Percentiles rank a stretch among this genome's conserved stretches.
phyloP scores from a whole-genome alignment of 2,888 invertebrate genomes.

The Fabriciana adippe region DNA sequence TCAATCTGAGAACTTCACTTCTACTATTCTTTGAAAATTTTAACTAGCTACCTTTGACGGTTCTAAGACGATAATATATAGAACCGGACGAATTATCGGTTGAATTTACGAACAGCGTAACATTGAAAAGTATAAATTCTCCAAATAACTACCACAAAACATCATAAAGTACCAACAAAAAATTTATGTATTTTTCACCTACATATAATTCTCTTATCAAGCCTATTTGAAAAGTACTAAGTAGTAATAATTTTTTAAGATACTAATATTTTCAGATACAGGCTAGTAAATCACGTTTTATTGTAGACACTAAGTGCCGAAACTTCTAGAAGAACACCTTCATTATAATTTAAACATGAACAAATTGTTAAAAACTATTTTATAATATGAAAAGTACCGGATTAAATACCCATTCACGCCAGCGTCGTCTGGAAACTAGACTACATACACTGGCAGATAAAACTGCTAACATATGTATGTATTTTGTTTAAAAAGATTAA shows the following conservation, averaged over 20 bases:
- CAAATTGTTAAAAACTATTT: constrained; percentile 6
- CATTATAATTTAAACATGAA: constrained; percentile 17
- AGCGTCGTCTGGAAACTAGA: neutral
- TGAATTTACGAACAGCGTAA: too few relatives aligned
- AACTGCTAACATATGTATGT: neutral
- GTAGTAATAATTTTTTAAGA: neutral
- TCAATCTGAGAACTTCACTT: too few relatives aligned
- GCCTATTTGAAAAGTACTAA: neutral
- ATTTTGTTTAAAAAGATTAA: neutral
- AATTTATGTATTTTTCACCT: neutral
- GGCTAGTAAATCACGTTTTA: neutral
- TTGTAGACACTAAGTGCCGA: neutral
- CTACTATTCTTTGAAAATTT: too few relatives aligned
- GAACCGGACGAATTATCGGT: too few relatives aligned
- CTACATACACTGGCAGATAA: neutral
- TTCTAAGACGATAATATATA: too few relatives aligned
- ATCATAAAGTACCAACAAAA: too few relatives aligned
- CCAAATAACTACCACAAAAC: too few relatives aligned
- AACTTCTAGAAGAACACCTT: neutral
- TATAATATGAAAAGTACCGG: neutral
- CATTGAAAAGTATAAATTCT: too few relatives aligned
- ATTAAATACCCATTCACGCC: constrained; percentile 14
- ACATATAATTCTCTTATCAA: neutral
- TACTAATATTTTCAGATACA: neutral
- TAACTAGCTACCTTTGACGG: too few relatives aligned